Evolutionary conservation across 30 jellyfish, hydroid and myxozoan species (phyloP), one percentile per base, ranked within the genome.

Genomic region (Rhopilema esculentum): DNA sequence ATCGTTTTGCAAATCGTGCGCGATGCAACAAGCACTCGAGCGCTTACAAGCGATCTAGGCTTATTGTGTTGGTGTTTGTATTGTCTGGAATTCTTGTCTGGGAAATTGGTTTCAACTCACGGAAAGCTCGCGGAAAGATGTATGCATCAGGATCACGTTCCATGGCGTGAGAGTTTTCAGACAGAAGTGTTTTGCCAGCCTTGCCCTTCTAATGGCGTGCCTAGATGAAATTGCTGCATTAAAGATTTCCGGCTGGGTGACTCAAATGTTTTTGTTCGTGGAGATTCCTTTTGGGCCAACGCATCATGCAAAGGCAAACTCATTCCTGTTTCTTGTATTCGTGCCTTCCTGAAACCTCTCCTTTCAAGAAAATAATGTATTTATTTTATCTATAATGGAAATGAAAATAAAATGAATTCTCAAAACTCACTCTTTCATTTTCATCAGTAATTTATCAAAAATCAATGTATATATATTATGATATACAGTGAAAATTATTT

Each of bases 81-180:
- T 63, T 79, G 87, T 79, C 80, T 79, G 88, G 74, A 62, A 23
- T 22, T 57, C 79, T 20, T 63, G 79, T 23, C 82, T 8, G 49
- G 20, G 52, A 66, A n/a, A 19, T 20, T 23, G 19, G 77, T 1
- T 49, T n/a, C 27, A 27, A 21, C 32, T 70, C 64, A 26, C 80
- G 80, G 28, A 20, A 20, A 40, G 48, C 31, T 40, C 23, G 80
- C 80, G 48, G 75, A 79, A 12, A 79, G 88, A 63, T 63, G 69
- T 48, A 24, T 31, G 79, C 57, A 21, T 22, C 12, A 2, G 9
- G 22, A 67, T 61, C 88, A 79, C 88, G 88, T 18, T 6, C 26
- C 50, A 23, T 79, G 64, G 88, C 88, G 88, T 79, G 80, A 79
- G 88, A 27, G 69, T 51, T 79, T 79, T 68, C 88, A 79, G 88